A percentile compares a stretch with the other conserved stretches of the same genome.
These are phyloP conservation scores for Aphelenchoides besseyi DNA, from an alignment of 1,140 invertebrate genomes.

Conservation along the genomic window DNA sequence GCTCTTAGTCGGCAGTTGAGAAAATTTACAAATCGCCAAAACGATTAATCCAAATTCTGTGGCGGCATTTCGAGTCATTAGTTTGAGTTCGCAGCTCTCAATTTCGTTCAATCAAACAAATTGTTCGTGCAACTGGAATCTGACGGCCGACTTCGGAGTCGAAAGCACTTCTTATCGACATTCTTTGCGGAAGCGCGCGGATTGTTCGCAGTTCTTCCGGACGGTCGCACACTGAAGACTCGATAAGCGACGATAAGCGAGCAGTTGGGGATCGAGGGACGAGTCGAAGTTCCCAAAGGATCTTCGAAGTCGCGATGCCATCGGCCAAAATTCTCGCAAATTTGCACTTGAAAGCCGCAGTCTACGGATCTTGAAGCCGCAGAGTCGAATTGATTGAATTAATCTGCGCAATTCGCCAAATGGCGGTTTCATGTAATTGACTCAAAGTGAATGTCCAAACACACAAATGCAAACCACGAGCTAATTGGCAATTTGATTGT, in stretches of 20 bases:
- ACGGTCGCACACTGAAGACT: not conserved
- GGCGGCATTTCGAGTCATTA: no score
- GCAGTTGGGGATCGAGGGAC: not conserved
- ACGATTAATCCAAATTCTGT: no score
- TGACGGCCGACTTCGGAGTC: no score
- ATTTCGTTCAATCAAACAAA: no score
- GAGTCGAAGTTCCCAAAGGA: no score
- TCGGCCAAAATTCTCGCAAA: not conserved
- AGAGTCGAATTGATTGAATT: not conserved
- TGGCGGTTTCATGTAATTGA: not conserved
- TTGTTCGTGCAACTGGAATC: no score
- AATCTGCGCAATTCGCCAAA: not conserved
- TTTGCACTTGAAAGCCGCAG: constrained; percentile 16
- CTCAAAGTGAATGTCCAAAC: not conserved
- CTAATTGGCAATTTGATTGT: constrained; percentile 9
- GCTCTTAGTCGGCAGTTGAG: no score
- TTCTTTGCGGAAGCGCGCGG: no score
- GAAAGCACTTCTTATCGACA: no score
- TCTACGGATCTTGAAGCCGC: not conserved
- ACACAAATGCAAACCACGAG: not conserved
- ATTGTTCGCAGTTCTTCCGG: not conserved
- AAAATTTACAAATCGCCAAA: no score
- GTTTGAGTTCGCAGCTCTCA: no score
- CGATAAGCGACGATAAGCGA: constrained; percentile 1
- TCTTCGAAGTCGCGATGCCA: no score